Percentiles rank a stretch among this genome's conserved stretches.
Evolutionary conservation across 2,113 vertebrate species (phyloP).

Genomic region (Jaculus jaculus): DNA sequence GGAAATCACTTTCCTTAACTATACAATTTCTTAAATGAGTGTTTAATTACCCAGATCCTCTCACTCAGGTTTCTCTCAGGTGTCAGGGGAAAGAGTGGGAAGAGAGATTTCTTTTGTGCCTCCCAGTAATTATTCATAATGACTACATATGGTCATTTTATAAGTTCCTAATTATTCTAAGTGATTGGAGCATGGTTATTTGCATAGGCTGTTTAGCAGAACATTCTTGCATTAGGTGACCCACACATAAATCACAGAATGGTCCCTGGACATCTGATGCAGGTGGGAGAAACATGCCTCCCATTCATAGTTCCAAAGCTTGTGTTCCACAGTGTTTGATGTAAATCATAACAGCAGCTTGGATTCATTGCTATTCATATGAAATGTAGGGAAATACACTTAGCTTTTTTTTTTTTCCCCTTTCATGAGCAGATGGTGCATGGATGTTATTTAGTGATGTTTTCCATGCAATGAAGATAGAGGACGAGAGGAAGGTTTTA

Average conservation of each 20-base stretch:
- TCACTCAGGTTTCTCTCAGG: slow-evolving; percentile 43
- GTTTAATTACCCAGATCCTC: slow-evolving; percentile 70
- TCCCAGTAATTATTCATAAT: slow-evolving; percentile 79
- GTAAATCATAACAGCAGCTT: slow-evolving; percentile 2
- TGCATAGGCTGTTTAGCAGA: slow-evolving; percentile 52
- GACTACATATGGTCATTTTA: slow-evolving; percentile 81
- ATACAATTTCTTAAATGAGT: background rate
- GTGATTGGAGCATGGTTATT: slow-evolving; percentile 67
- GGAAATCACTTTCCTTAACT: slow-evolving; percentile 30
- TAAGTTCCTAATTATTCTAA: slow-evolving; percentile 82
- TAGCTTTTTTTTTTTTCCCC: background rate
- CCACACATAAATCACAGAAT: slow-evolving; percentile 47
- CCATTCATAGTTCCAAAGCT: background rate
- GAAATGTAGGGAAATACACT: background rate
- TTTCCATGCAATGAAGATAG: background rate
- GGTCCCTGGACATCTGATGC: background rate
- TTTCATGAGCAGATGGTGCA: slow-evolving; percentile 29
- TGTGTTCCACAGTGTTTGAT: slow-evolving; percentile 8
- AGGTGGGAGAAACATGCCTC: background rate
- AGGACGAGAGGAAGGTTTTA: background rate
- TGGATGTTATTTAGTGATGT: slow-evolving; percentile 18
- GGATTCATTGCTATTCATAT: background rate
- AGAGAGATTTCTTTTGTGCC: slow-evolving; percentile 62
- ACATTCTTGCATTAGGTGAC: slow-evolving; percentile 24
- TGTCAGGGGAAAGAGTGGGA: background rate